Base-by-base conservation (phyloP, 2,113 vertebrate species). In the Piaya cayana region DNA sequence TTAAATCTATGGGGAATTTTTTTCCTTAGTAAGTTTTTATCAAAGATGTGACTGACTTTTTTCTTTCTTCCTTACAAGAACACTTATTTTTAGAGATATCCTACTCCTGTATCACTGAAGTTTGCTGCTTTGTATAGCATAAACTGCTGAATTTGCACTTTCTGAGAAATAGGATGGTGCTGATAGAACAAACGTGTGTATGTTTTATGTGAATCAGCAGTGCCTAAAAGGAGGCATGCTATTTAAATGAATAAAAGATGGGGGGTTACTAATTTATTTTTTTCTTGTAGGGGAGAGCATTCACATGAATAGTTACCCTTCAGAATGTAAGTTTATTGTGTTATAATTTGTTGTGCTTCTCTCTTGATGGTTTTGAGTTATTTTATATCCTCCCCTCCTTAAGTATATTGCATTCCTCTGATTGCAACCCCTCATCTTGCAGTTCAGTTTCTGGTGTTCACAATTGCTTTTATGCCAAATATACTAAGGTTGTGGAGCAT, bases 31-130 rank as follows among this genome's bases (percentile, higher is more conserved):
- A 85, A 91, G 49, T 7, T 63, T 92, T 65, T 77, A 62, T 27
- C 58, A 45, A 59, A 77, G 8, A 50, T 83, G 27, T 60, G 56
- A 82, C 18, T 30, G 37, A 29, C 2, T 22, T 17, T n/a, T 87
- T 39, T 29, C 32, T 32, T 36, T 7, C 20, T 79, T 79, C 25
- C 30, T 64, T 87, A 59, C 18, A 87, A 58, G 43, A 75, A 64
- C n/a, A 15, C n/a, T 90, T 90, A 32, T 59, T 90, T 95, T 95
- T 82, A 82, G 79, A 56, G 26, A 14, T 80, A 70, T 60, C 34
- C 63, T 85, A 56, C 32, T 90, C 90, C n/a, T 65, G 0, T 58
- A 26, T 45, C 36, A 34, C 19, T 4, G 1, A 74, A 67, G 26
- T 36, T 8, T 45, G n/a, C 7, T 69, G 47, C 52, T 89, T 88